phyloP scores from a whole-genome alignment of 2,888 invertebrate genomes.

The Microctonus hyperodae region DNA sequence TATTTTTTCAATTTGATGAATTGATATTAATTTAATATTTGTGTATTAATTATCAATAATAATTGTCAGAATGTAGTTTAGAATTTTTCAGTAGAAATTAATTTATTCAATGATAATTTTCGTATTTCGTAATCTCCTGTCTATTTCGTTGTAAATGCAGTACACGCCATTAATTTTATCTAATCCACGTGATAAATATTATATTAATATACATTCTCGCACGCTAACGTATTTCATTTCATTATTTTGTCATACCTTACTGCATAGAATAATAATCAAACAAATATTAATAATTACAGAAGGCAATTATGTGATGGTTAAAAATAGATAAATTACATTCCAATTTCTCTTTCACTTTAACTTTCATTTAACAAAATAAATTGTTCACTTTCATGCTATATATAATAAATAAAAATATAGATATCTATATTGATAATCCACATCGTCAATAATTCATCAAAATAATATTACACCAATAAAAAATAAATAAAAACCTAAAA shows the following conservation, averaged over 20 bases:
- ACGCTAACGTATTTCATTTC: background rate
- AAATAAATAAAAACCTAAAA: background rate
- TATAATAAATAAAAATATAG: too few species aligned
- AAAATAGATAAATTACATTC: background rate
- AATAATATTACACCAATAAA: background rate
- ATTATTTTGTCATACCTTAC: background rate
- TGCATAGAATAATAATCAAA: too few species aligned
- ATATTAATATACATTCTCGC: background rate
- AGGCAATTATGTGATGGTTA: background rate
- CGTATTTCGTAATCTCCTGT: conserved; percentile 8
- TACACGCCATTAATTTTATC: background rate
- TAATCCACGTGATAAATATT: background rate
- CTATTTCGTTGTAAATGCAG: background rate
- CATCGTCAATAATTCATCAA: background rate
- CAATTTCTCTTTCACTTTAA: background rate
- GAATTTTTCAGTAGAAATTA: background rate
- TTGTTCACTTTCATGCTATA: too few species aligned
- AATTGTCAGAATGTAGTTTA: background rate
- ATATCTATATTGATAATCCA: background rate
- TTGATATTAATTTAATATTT: background rate
- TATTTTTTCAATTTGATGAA: background rate
- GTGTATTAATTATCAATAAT: conserved; percentile 1
- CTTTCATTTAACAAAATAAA: background rate
- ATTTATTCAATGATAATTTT: conserved; percentile 14
- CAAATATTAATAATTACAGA: too few species aligned